Percentiles rank a stretch among this genome's conserved stretches.
These are phyloP conservation scores for Acanthiza pusilla DNA, from an alignment of 2,797 vertebrate genomes.

Conservation along the genomic window DNA sequence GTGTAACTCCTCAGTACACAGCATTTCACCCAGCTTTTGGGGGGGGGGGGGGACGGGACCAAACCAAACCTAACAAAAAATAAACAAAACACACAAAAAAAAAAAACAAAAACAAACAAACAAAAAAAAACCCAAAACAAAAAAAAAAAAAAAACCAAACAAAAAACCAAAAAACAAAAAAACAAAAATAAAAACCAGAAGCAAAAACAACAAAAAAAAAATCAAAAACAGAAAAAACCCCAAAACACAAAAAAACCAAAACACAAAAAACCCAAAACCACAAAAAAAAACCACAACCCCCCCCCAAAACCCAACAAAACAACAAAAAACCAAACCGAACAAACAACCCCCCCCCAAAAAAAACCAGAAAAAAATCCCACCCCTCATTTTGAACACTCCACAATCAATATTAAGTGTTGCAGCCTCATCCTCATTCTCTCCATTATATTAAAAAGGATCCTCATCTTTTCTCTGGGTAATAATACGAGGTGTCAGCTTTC, in stretches of 20 bases:
- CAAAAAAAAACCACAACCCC: too few species aligned
- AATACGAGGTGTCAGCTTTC: not conserved
- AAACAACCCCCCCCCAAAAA: accelerated
- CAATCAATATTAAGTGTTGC: not conserved
- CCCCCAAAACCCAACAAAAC: not conserved
- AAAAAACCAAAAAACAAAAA: too few species aligned
- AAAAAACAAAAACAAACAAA: not conserved
- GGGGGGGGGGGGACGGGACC: too few species aligned
- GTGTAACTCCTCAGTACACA: not conserved
- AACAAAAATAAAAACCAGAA: not conserved
- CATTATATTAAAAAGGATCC: not conserved
- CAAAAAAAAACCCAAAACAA: not conserved
- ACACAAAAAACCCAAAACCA: too few species aligned
- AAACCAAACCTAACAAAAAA: too few species aligned
- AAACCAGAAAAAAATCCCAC: not conserved
- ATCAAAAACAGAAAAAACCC: too few species aligned
- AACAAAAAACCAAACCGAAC: not conserved
- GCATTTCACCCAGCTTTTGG: accelerated
- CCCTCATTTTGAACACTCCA: not conserved
- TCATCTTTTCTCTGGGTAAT: not conserved
- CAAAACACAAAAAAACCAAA: too few species aligned
- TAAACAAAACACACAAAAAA: too few species aligned
- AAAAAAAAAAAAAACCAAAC: too few species aligned
- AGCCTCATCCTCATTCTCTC: not conserved
- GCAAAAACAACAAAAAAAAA: too few species aligned